Conservation (phyloP, 53 echinoderm and acorn worm species). For the Crossaster papposus region DNA sequence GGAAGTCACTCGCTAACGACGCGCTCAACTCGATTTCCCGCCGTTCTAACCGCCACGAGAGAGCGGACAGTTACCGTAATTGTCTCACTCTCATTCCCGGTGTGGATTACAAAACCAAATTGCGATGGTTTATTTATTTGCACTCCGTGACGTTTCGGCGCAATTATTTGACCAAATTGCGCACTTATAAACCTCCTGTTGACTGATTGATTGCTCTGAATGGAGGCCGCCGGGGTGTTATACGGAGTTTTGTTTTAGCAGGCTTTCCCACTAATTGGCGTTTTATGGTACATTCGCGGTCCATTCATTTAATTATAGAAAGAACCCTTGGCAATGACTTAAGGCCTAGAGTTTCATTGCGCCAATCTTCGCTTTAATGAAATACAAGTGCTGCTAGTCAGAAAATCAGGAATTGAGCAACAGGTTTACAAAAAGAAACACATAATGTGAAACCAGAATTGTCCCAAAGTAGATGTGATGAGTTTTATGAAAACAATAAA, state of each 20-base stretch:
- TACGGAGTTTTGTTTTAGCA: background rate
- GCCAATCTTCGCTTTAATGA: background rate
- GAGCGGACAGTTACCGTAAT: slow-evolving; percentile 10
- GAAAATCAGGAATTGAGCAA: background rate
- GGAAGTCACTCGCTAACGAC: slow-evolving; percentile 17
- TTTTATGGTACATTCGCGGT: background rate
- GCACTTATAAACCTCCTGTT: background rate
- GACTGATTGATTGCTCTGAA: background rate
- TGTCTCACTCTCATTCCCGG: slow-evolving; percentile 4
- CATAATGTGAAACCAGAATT: too few relatives aligned
- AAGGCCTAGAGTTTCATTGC: background rate
- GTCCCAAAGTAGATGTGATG: too few relatives aligned
- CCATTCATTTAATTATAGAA: background rate
- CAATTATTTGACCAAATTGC: slow-evolving; percentile 13
- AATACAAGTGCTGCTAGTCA: background rate
- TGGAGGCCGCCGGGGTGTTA: background rate
- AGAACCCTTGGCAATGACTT: background rate
- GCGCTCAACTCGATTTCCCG: background rate
- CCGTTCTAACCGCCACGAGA: slow-evolving; percentile 20
- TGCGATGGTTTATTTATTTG: background rate
- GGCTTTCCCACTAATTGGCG: background rate
- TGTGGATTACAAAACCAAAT: slow-evolving; percentile 23
- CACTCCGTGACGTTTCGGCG: background rate
- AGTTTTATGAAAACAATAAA: too few relatives aligned
- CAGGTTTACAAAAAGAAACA: background rate